Conservation (phyloP, 2,113 vertebrate genomes). For the Aviceda subcristata region DNA sequence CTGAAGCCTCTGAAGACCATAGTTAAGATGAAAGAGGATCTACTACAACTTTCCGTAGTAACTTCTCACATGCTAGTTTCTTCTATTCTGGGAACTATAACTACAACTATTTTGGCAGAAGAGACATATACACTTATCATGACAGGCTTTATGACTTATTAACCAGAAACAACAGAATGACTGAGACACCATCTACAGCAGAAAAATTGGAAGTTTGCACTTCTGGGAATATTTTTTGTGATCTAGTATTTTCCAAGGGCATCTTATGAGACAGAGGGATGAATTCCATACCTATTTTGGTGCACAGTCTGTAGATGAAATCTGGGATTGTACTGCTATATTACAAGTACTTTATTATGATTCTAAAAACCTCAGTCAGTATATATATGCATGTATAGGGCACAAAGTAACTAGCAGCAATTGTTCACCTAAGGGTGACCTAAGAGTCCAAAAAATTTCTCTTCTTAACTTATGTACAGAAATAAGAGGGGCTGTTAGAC, state of each 20-base stretch:
- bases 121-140: neutral
- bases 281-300: slow-evolving; percentile 23
- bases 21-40: neutral
- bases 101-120: slow-evolving; percentile 17
- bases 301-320: slow-evolving; percentile 4
- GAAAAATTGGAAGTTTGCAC: neutral
- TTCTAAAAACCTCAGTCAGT: neutral
- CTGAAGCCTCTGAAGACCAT: neutral
- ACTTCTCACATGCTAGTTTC: neutral
- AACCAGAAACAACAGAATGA: slow-evolving; percentile 28
- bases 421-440: neutral
- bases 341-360: neutral
- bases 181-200: slow-evolving; percentile 4
- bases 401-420: neutral
- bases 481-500: neutral
- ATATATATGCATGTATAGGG: neutral
- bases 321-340: neutral
- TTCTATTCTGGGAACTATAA: neutral
- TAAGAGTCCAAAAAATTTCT: neutral
- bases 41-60: neutral
- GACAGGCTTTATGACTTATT: slow-evolving; percentile 29
- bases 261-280: neutral
- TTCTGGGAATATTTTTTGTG: neutral
- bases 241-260: slow-evolving; percentile 21
- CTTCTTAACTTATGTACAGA: neutral